Base-by-base conservation (phyloP, 2,888 invertebrate species). In the Sinohyriopsis cumingii region DNA sequence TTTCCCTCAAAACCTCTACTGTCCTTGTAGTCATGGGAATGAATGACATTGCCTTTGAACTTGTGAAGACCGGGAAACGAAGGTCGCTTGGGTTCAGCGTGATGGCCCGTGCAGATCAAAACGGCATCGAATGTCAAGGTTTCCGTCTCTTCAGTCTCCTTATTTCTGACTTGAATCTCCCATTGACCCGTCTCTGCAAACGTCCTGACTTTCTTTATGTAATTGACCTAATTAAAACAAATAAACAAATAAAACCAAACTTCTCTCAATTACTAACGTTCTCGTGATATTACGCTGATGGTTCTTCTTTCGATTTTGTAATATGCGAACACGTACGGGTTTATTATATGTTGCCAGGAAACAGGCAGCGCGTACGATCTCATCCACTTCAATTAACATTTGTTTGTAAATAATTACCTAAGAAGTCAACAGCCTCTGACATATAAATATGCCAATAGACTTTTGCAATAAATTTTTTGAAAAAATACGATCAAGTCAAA, bases 51-150 rank as follows among this genome's bases (percentile, higher is more conserved):
- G 12, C 85, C 85, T 64, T 78, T 71, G 71, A 84, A 84, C 25
- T 22, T 22, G 55, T 77, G 80, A 57, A 74, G 66, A 55, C 84
- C 86, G 9, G 76, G 75, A 68, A 86, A 84, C 24, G 70, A 69
- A 5, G 86, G 86, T 25, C 76, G 56, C 61, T 86, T 72, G n/a
- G 75, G 71, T 9, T 78, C 71, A 9, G 84, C 82, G 76, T 85
- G 85, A 60, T 89, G 89, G 4, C 88, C 89, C 0, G 86, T 84
- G 67, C 87, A 87, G 25, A 89, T 67, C 69, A 89, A 25, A 0
- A 89, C 85, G 7, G 81, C 86, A 69, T 88, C 88, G 79, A 84
- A 89, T 1, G 77, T 69, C 28, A 84, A 75, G 6, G 69, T 72
- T 18, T 74, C 69, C 19, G 72, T 76, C 20, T 71, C 65, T 5